Evolutionary conservation across 2,888 invertebrate genomes (phyloP), one percentile per base, ranked within the genome.

Genomic region (Parascotia fuliginaria): DNA sequence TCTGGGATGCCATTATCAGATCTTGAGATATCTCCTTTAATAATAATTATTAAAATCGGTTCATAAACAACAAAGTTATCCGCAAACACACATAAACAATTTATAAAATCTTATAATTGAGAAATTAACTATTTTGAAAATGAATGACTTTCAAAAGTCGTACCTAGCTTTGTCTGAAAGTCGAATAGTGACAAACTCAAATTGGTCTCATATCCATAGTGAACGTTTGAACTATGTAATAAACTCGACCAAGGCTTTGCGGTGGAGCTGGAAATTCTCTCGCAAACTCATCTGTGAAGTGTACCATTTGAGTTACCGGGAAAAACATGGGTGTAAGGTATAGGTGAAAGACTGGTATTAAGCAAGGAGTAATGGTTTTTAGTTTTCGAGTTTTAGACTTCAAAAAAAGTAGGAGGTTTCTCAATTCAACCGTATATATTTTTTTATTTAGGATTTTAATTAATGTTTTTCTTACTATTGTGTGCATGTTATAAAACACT

Each of bases 221-320:
- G 38, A 12, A 36, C 19, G 31, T 46, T 41, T 52, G 46, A 61
- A 56, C 65, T 51, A 52, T 38, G 42, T 50, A 55, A 52, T 67
- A 60, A 66, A 53, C 46, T 46, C 45, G 3, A 4, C 39, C 29
- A 31, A 34, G 45, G 55, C 61, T 59, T n/a, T 65, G 69, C 52
- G 61, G 65, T 55, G 37, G 36, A 56, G 1, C 43, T 55, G 52
- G 51, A 55, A 60, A 50, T 65, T 54, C 59, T 44, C 58, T 27
- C 41, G 28, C 59, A 65, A 66, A 66, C 69, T 68, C 65, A 59
- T 61, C 55, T 55, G 47, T 54, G 55, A 54, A 67, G 68, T 52
- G 68, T 58, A 49, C 60, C 55, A 58, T 67, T 67, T 56, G 58
- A 67, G 66, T 64, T 68, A 66, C 68, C 65, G 42, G 43, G 34